A percentile compares a stretch with the other conserved stretches of the same genome.
Evolutionary conservation across 2,797 vertebrate genomes (phyloP).

Genomic region (Sebastes taczanowskii): DNA sequence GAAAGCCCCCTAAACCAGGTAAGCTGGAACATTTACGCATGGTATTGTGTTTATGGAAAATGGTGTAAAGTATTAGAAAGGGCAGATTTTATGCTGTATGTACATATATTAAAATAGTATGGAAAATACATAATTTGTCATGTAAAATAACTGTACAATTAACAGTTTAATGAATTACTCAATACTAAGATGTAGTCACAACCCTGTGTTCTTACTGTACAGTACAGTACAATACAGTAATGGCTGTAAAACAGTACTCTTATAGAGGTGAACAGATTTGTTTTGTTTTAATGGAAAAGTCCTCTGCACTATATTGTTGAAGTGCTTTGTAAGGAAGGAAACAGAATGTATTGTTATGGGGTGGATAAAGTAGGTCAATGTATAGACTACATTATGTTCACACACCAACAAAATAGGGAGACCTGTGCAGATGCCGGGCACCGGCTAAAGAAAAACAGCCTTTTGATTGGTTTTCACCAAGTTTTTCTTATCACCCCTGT

Average conservation of each 20-base stretch:
- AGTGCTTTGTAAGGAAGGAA: slow-evolving; percentile 40
- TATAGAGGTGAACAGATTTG: not conserved
- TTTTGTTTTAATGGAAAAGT: slow-evolving; percentile 25
- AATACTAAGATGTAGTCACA: not conserved
- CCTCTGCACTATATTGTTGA: not conserved
- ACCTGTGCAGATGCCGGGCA: not conserved
- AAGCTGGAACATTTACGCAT: slow-evolving; percentile 7
- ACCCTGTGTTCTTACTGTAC: not conserved
- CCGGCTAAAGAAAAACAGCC: slow-evolving; percentile 4
- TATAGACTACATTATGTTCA: slow-evolving; percentile 8
- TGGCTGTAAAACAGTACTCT: not conserved
- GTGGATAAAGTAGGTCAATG: slow-evolving; percentile 8
- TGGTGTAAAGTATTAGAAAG: not conserved
- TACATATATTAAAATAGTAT: not conserved
- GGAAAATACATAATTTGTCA: not conserved
- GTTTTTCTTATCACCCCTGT: slow-evolving; percentile 49
- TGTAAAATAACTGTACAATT: not conserved
- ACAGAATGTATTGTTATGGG: not conserved
- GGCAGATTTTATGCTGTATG: not conserved
- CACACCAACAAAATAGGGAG: not conserved
- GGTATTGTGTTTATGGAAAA: not conserved
- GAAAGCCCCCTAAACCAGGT: slow-evolving; percentile 76
- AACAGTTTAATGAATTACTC: not conserved
- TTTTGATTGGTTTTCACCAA: slow-evolving; percentile 46
- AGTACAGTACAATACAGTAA: not conserved